A percentile compares a stretch with the other conserved stretches of the same genome.
These are phyloP conservation scores for Drosophila oshimai DNA, from an alignment of 1,140 invertebrate species.

Conservation along the genomic window DNA sequence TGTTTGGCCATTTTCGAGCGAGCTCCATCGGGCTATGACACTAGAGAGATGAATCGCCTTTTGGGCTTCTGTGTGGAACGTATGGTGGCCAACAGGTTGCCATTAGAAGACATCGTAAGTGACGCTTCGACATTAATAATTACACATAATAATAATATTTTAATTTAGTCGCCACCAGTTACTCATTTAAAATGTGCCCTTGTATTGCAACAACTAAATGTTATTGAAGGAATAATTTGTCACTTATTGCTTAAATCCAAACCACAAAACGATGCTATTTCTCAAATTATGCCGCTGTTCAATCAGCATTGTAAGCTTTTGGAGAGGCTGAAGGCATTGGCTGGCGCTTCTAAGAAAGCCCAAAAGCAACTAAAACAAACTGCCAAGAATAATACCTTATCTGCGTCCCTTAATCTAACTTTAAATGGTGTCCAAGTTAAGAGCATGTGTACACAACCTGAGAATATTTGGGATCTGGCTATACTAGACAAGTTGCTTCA, in stretches of 20 bases:
- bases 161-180: slow-evolving; percentile 33
- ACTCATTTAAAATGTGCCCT: slow-evolving; percentile 65
- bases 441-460: slow-evolving; percentile 49
- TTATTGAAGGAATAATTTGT: slow-evolving; percentile 72
- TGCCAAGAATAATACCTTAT: slow-evolving; percentile 14
- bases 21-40: slow-evolving; percentile 61
- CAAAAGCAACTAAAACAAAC: slow-evolving; percentile 50
- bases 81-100: slow-evolving; percentile 55
- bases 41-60: slow-evolving; percentile 55
- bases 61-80: slow-evolving; percentile 50
- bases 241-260: slow-evolving; percentile 58
- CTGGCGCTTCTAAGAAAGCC: slow-evolving; percentile 47
- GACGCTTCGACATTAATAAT: neutral
- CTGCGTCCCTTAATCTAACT: slow-evolving; percentile 45
- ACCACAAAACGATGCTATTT: slow-evolving; percentile 53
- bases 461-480: slow-evolving; percentile 78
- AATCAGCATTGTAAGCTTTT: slow-evolving; percentile 59
- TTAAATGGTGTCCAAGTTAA: slow-evolving; percentile 59
- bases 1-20: slow-evolving; percentile 62
- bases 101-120: slow-evolving; percentile 58
- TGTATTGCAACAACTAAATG: slow-evolving; percentile 68
- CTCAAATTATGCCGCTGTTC: slow-evolving; percentile 61
- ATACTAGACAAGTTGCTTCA: slow-evolving; percentile 63
- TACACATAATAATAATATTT: neutral
- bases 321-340: slow-evolving; percentile 40